Percentiles rank a stretch among this genome's conserved stretches.
Conservation (phyloP, 30 jellyfish, hydroid and myxozoan genomes). For the Chrysaora quinquecirrha region DNA sequence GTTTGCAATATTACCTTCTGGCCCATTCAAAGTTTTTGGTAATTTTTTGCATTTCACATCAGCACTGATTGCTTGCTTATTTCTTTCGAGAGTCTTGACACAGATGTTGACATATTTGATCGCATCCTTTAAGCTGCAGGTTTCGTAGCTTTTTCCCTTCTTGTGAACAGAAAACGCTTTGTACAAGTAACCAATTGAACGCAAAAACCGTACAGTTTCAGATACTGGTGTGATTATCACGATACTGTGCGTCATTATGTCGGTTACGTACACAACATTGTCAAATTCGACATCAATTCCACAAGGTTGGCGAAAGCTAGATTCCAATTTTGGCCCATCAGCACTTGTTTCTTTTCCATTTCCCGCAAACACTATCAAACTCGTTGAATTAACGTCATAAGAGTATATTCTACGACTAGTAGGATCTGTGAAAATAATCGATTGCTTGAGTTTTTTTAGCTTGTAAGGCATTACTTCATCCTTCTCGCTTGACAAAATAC, state of each 20-base stretch:
- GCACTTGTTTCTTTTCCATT: background rate
- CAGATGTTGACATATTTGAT: background rate
- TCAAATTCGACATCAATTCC: background rate
- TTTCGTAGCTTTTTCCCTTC: background rate
- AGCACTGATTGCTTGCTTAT: background rate
- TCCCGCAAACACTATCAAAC: background rate
- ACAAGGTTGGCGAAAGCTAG: background rate
- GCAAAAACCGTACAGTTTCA: background rate
- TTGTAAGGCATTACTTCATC: background rate
- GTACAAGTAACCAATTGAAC: conserved; percentile 6
- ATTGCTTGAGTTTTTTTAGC: background rate
- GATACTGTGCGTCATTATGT: background rate
- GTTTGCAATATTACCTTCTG: conserved; percentile 21
- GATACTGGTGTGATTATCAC: background rate
- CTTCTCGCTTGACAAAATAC: background rate
- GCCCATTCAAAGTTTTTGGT: conserved; percentile 11
- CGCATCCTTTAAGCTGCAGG: background rate
- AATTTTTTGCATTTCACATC: background rate
- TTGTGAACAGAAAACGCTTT: conserved; percentile 13
- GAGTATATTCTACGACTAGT: background rate
- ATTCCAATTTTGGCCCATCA: background rate
- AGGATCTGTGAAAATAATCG: background rate
- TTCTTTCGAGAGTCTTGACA: background rate
- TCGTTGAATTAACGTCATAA: background rate
- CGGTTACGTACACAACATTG: background rate